Percentiles rank a stretch among this genome's conserved stretches.
Conservation (phyloP, 2,113 vertebrate genomes). For the Narcine bancroftii region DNA sequence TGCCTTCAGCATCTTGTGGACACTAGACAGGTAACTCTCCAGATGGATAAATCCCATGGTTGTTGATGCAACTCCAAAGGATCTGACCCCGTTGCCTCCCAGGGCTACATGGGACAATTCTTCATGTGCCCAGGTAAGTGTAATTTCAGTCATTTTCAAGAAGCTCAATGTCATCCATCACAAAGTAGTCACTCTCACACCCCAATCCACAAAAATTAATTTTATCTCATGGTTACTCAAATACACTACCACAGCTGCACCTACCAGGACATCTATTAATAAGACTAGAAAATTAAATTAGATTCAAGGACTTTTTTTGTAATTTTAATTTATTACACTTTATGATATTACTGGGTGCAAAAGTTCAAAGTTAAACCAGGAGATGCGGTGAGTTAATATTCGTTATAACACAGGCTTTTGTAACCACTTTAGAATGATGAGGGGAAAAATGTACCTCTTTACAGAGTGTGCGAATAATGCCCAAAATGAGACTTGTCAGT, state of each 20-base stretch:
- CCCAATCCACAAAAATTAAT: background rate
- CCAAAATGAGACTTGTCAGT: background rate
- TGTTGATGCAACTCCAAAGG: too few relatives aligned
- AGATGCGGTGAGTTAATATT: too few relatives aligned
- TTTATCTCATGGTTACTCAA: background rate
- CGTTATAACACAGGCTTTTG: background rate
- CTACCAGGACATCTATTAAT: background rate
- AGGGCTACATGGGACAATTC: too few relatives aligned
- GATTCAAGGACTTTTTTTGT: background rate
- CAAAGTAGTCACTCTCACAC: too few relatives aligned
- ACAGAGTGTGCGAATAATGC: background rate
- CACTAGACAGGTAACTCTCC: too few relatives aligned
- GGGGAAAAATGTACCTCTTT: background rate
- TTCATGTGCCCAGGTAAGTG: too few relatives aligned
- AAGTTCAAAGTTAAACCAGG: background rate
- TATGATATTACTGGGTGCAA: background rate
- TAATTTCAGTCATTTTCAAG: too few relatives aligned
- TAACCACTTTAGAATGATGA: background rate
- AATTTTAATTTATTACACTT: background rate
- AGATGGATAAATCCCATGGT: too few relatives aligned
- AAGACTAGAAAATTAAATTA: background rate
- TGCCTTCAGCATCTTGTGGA: too few relatives aligned
- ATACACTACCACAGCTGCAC: background rate
- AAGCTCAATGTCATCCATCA: too few relatives aligned
- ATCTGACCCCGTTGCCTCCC: too few relatives aligned